Percentiles rank a stretch among this genome's conserved stretches.
These are phyloP conservation scores for Prosapia bicincta DNA, from an alignment of 2,888 invertebrate species.

Conservation along the genomic window DNA sequence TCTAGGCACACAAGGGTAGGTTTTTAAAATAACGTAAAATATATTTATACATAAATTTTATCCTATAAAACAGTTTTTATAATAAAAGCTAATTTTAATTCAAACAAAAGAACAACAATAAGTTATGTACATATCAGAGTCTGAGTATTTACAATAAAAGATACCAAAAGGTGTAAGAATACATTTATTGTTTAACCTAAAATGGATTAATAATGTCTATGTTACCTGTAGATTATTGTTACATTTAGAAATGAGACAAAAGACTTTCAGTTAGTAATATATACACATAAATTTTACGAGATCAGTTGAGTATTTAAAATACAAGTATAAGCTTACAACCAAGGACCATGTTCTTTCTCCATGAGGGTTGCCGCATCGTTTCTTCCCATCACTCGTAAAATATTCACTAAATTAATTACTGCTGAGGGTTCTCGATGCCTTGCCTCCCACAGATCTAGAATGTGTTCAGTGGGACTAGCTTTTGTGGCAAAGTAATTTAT, in stretches of 20 bases:
- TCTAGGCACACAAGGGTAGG: neutral
- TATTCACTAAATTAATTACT: slow-evolving; percentile 76
- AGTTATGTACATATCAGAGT: no score
- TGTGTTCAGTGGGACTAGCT: slow-evolving; percentile 92
- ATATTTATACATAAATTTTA: no score
- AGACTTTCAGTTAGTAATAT: neutral
- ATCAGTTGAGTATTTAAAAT: neutral
- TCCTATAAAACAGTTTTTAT: neutral
- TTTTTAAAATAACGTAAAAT: neutral
- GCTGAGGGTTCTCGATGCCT: slow-evolving; percentile 79
- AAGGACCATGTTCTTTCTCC: slow-evolving; percentile 60
- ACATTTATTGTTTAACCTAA: no score
- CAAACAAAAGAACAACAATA: no score
- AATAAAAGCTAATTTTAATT: neutral
- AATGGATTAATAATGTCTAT: no score
- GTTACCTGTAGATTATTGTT: no score
- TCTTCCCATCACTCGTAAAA: slow-evolving; percentile 82
- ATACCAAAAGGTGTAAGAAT: no score
- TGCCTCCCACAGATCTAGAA: slow-evolving; percentile 93
- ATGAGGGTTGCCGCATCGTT: slow-evolving; percentile 80
- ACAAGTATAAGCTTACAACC: slow-evolving; percentile 42
- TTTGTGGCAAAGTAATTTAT: slow-evolving; percentile 96
- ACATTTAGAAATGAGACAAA: no score
- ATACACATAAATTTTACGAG: neutral
- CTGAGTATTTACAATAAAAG: no score